Evolutionary conservation across 2,888 invertebrate genomes (phyloP).

Genomic region (Chrysina gloriosa): DNA sequence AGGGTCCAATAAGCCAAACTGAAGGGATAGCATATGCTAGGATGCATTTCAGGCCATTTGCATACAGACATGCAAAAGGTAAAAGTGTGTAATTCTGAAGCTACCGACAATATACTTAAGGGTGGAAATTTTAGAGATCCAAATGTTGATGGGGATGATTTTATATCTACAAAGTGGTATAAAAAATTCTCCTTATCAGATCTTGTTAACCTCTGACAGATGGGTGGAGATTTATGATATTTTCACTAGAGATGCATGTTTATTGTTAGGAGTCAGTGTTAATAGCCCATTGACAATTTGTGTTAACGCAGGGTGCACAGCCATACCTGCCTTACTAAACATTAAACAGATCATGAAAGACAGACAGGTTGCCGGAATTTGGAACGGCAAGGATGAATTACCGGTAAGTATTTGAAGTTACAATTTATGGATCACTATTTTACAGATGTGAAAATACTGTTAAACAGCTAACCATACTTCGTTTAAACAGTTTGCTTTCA

Average conservation of each 20-base stretch:
- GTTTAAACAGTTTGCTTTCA: too few species aligned
- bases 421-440: too few species aligned
- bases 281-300: slow-evolving; percentile 93
- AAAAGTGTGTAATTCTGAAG: slow-evolving; percentile 38
- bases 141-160: slow-evolving; percentile 87
- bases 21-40: slow-evolving; percentile 91
- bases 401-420: slow-evolving; percentile 74
- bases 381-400: slow-evolving; percentile 95
- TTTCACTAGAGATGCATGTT: slow-evolving; percentile 93
- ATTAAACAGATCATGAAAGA: slow-evolving; percentile 93
- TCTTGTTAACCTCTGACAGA: slow-evolving; percentile 78
- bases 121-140: slow-evolving; percentile 73
- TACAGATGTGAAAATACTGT: too few species aligned
- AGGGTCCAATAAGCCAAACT: slow-evolving; percentile 73
- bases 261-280: slow-evolving; percentile 87
- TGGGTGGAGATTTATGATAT: slow-evolving; percentile 91
- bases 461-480: too few species aligned
- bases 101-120: background rate
- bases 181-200: slow-evolving; percentile 81
- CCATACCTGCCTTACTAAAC: slow-evolving; percentile 93
- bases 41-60: slow-evolving; percentile 84
- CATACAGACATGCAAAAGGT: slow-evolving; percentile 81
- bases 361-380: slow-evolving; percentile 90
- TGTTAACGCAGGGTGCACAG: slow-evolving; percentile 91
- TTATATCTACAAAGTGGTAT: slow-evolving; percentile 84